A percentile compares a stretch with the other conserved stretches of the same genome.
Conservation (phyloP, 2,888 invertebrate genomes). For the Sinelater perroti region DNA sequence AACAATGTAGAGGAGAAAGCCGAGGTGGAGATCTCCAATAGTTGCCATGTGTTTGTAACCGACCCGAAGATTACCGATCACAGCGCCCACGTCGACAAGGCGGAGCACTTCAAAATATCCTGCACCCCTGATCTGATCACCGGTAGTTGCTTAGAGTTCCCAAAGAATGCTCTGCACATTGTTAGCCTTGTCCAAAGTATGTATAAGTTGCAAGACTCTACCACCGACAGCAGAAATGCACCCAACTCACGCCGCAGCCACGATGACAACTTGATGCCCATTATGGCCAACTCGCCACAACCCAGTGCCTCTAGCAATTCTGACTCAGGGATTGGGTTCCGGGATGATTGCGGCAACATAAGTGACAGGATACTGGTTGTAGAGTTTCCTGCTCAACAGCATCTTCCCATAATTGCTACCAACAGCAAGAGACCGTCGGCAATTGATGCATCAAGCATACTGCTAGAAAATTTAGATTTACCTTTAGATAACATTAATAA, state of each 20-base stretch:
- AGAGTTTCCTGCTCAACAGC: slow-evolving; percentile 69
- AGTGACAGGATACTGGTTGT: slow-evolving; percentile 82
- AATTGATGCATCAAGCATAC: slow-evolving; percentile 53
- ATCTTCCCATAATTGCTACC: slow-evolving; percentile 45
- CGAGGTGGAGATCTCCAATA: slow-evolving; percentile 76
- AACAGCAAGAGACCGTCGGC: slow-evolving; percentile 53
- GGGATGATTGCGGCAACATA: slow-evolving; percentile 86
- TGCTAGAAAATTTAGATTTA: slow-evolving; percentile 49
- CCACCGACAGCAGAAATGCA: slow-evolving; percentile 44
- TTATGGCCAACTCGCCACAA: slow-evolving; percentile 80
- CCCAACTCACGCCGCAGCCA: slow-evolving; percentile 38
- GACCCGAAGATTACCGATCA: slow-evolving; percentile 88
- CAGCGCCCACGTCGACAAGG: slow-evolving; percentile 79
- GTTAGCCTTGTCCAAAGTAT: slow-evolving; percentile 77
- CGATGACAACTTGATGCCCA: slow-evolving; percentile 62
- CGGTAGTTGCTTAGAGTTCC: slow-evolving; percentile 88
- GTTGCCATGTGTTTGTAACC: slow-evolving; percentile 95
- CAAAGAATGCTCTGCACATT: slow-evolving; percentile 82
- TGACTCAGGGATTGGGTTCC: slow-evolving; percentile 94
- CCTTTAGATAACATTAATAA: slow-evolving; percentile 50
- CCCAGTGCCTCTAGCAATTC: slow-evolving; percentile 93
- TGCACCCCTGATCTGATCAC: slow-evolving; percentile 83
- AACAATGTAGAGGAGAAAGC: slow-evolving; percentile 50
- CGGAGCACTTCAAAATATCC: slow-evolving; percentile 83
- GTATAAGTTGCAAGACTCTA: slow-evolving; percentile 70